Base-by-base conservation (phyloP, 2,888 invertebrate genomes). In the Drosophila pullipes region DNA sequence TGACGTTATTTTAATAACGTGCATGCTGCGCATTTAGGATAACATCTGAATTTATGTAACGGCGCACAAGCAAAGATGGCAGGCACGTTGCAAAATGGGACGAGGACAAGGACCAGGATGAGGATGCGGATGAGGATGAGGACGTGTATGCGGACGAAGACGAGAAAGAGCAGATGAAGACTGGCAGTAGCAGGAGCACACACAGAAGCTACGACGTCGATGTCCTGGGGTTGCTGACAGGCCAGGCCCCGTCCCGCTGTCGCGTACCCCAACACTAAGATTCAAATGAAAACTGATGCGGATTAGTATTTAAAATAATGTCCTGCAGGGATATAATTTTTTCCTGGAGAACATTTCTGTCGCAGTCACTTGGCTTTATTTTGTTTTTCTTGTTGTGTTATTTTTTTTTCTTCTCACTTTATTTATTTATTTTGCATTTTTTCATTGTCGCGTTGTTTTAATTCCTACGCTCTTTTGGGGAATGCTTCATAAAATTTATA, bases 271-370 rank as follows among this genome's bases (percentile, higher is more conserved):
- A 41, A 61, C 72, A 39, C 68, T 75, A 85, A 83, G 80, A 90
- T 88, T 83, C 91, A 86, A 88, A 91, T 91, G 87, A 92, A 92
- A 92, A 92, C 92, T 92, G 92, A 90, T 92, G 91, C 91, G 92
- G 92, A 92, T 92, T 92, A 92, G 92, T 92, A 91, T 92, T 91
- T 92, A 90, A 92, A 92, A 92, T 92, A 92, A 92, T 92, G 92
- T 92, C 92, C 92, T 92, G 91, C 92, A 92, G 91, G 90, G 92
- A 92, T 91, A 92, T 92, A 91, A 91, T 86, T 92, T 87, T 85
- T 57, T 55, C 62, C 74, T 74, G 58, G 35, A 61, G 74, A 47
- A 67, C 82, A 77, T 74, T 78, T 73, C 73, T 76, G 73, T 74
- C 78, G 72, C 76, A 75, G 66, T 71, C 73, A 63, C 61, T 81